These are phyloP conservation scores for Halichoeres trimaculatus DNA, from an alignment of 2,113 vertebrate genomes.

Conservation along the genomic window DNA sequence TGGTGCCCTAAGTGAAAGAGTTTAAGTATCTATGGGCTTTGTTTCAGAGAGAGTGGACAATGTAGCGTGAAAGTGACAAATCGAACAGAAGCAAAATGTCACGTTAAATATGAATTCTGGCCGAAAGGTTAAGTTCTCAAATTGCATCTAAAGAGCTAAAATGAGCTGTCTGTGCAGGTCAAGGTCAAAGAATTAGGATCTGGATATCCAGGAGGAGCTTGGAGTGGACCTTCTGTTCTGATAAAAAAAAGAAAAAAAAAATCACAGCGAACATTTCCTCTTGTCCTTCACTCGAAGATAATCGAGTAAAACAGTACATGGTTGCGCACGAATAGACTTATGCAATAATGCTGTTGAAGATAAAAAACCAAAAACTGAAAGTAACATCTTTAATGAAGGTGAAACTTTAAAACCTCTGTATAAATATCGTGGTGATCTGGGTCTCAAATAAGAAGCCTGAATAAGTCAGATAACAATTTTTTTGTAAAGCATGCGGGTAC, in stretches of 20 bases:
- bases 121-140: slow-evolving; percentile 49
- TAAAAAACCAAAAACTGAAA: slow-evolving; percentile 22
- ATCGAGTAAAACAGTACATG: slow-evolving; percentile 6
- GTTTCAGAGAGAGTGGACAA: slow-evolving; percentile 34
- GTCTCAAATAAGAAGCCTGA: slow-evolving; percentile 6
- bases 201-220: slow-evolving; percentile 11
- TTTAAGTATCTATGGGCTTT: slow-evolving; percentile 30
- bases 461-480: background rate
- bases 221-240: slow-evolving; percentile 31
- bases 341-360: slow-evolving; percentile 31
- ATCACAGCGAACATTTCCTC: background rate
- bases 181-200: slow-evolving; percentile 23
- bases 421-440: background rate
- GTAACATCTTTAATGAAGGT: slow-evolving; percentile 23
- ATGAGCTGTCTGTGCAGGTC: slow-evolving; percentile 16
- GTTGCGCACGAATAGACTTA: slow-evolving; percentile 32
- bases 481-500: background rate
- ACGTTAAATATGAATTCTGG: slow-evolving; percentile 43
- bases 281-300: background rate
- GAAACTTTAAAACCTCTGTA: slow-evolving; percentile 1
- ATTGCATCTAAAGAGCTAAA: slow-evolving; percentile 57
- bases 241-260: too few relatives aligned
- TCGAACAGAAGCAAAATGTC: slow-evolving; percentile 45
- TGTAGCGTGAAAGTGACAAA: slow-evolving; percentile 45
- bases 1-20: slow-evolving; percentile 15